Evolutionary conservation across 2,888 invertebrate genomes (phyloP), one percentile per base, ranked within the genome.

Genomic region (Hirudinaria manillensis): DNA sequence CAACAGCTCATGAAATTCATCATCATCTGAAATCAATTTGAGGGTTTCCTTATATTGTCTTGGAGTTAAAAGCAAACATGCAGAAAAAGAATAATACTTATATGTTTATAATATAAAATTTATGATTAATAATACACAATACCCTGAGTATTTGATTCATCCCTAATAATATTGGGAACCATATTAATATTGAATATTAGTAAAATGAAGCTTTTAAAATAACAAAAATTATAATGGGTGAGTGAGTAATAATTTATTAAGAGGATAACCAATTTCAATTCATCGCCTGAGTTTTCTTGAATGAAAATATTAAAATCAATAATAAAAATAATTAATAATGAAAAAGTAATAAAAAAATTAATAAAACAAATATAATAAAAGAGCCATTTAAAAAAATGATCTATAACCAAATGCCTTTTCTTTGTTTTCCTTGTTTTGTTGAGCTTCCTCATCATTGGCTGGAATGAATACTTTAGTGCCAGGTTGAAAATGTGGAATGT

Each of bases 401-500:
- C 10, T 19, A 24, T 13, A 29, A 61, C 27, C 61, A 21, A 61
- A 61, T 29, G 29, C 10, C 7, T 29, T 61, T 61, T 72, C 34
- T 61, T 53, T n/a, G 0, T 72, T 72, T 72, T 32, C 10, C 36
- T 34, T n/a, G 24, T 21, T 38, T 38, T 34, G 27, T 55, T 75
- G 24, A 61, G 93, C 90, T 84, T 99, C 98, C 0, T 94, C 92
- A 85, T 99, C 99, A n/a, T 93, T 97, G 29, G 94, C 91, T 36
- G 97, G 97, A 80, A 99, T 99, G 85, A 92, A 93, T 0, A 99
- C 93, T 27, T 97, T 98, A 4, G 93, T 92, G 82, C 90, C 91
- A 0, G 99, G 98, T 76, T 89, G 89, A 86, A 99, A 99, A 81
- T 90, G 90, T 36, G 95, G 93, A 66, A 97, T 92, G 82, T 88